These are phyloP conservation scores for Engraulis encrasicolus DNA, from an alignment of 2,113 vertebrate genomes.

Conservation along the genomic window DNA sequence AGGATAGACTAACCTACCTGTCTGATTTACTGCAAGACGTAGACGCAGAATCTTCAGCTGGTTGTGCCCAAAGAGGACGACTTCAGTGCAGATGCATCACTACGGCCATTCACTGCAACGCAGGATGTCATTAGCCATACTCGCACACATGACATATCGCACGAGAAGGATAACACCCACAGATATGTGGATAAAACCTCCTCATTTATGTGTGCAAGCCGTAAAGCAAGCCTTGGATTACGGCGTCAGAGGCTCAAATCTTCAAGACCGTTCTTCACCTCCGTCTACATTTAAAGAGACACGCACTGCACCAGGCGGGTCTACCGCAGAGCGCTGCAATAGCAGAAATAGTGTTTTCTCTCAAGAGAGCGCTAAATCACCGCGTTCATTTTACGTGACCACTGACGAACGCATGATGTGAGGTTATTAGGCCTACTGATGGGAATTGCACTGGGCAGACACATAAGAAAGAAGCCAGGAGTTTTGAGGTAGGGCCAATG, in stretches of 20 bases:
- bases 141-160: not conserved
- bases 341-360: too few species aligned
- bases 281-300: slow-evolving; percentile 4
- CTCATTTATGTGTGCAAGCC: not conserved
- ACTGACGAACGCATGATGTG: too few species aligned
- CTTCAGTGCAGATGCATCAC: not conserved
- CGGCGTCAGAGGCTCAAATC: slow-evolving; percentile 1
- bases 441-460: too few species aligned
- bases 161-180: not conserved
- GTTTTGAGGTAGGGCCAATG: too few species aligned
- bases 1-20: not conserved
- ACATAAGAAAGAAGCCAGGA: too few species aligned
- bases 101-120: not conserved
- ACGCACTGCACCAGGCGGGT: not conserved
- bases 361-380: too few species aligned
- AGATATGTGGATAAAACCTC: not conserved
- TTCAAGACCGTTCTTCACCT: not conserved
- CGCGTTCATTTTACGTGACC: too few species aligned
- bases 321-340: too few species aligned
- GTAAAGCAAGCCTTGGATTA: not conserved
- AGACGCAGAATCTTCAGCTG: not conserved
- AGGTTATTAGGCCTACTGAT: too few species aligned
- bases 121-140: not conserved
- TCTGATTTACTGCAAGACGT: not conserved
- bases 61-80: not conserved